Conservation (phyloP, 2,113 vertebrate genomes). For the Glaucidium brasilianum region DNA sequence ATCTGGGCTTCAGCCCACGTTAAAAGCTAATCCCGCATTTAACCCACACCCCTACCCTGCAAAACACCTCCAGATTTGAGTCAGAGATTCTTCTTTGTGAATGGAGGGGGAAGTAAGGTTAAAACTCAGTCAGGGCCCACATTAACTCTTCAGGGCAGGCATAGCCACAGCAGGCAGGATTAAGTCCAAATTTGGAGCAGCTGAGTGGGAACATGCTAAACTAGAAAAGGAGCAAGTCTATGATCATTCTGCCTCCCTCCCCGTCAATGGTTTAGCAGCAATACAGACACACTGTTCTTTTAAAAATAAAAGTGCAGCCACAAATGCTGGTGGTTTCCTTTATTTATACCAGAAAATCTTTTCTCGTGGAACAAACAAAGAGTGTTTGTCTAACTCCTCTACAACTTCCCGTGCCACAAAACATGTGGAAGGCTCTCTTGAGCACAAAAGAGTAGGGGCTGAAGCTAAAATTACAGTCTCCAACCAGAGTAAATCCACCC, state of each 20-base stretch:
- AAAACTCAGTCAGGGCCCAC: background rate
- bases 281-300: conserved; percentile 32
- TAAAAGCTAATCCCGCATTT: conserved; percentile 28
- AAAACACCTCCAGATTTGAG: conserved; percentile 43
- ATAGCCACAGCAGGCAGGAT: background rate
- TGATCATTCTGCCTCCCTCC: background rate
- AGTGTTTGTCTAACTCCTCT: conserved; percentile 67
- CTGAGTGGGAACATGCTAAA: background rate
- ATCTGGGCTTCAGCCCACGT: background rate
- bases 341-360: conserved; percentile 70
- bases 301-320: conserved; percentile 36
- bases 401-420: conserved; percentile 47
- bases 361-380: conserved; percentile 68
- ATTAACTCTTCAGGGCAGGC: conserved; percentile 17
- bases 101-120: background rate
- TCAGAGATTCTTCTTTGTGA: conserved; percentile 4
- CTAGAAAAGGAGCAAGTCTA: background rate
- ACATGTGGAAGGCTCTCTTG: conserved; percentile 19
- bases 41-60: background rate
- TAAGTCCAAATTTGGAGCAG: conserved; percentile 2
- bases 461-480: conserved; percentile 10
- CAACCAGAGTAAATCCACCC: background rate
- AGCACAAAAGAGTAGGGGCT: background rate
- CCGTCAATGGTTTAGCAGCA: background rate
- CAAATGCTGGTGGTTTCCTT: conserved; percentile 55